Conservation (phyloP, 1,140 invertebrate genomes). For the Nymphalis io region DNA sequence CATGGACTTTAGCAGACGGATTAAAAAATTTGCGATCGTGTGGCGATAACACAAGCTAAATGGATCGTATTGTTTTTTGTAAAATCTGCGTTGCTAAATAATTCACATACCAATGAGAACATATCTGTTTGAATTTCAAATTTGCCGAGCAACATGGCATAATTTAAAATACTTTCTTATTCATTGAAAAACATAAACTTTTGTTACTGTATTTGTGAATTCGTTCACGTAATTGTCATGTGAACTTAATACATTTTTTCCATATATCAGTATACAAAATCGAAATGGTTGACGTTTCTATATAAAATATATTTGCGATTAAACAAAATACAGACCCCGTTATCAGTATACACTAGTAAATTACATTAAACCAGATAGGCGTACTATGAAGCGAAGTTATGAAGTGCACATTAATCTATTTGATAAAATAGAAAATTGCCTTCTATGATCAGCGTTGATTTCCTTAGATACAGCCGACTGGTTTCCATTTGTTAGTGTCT, state of each 20-base stretch:
- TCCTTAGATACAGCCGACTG: slow-evolving; percentile 44
- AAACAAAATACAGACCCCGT: not conserved
- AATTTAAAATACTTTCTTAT: slow-evolving; percentile 52
- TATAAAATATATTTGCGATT: too few species aligned
- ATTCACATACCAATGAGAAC: slow-evolving; percentile 56
- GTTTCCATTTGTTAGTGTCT: slow-evolving; percentile 76
- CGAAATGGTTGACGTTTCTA: too few species aligned
- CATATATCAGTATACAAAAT: too few species aligned
- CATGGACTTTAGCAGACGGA: slow-evolving; percentile 54
- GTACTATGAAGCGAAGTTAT: slow-evolving; percentile 11
- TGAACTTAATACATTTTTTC: not conserved
- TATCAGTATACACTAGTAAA: slow-evolving; percentile 4
- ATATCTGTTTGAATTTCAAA: slow-evolving; percentile 62
- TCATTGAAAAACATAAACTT: slow-evolving; percentile 40
- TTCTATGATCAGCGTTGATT: slow-evolving; percentile 53
- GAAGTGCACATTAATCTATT: slow-evolving; percentile 45
- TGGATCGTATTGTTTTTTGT: slow-evolving; percentile 59
- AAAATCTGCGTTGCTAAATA: slow-evolving; percentile 59
- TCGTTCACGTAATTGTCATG: not conserved
- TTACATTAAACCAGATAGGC: slow-evolving; percentile 11
- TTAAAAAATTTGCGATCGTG: slow-evolving; percentile 70
- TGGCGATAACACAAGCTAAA: slow-evolving; percentile 70
- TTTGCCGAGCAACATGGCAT: slow-evolving; percentile 48
- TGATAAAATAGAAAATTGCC: slow-evolving; percentile 61
- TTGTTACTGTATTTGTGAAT: slow-evolving; percentile 24